A percentile compares a stretch with the other conserved stretches of the same genome.
These are phyloP conservation scores for Alcedo atthis DNA, from an alignment of 2,797 vertebrate species.

Conservation along the genomic window DNA sequence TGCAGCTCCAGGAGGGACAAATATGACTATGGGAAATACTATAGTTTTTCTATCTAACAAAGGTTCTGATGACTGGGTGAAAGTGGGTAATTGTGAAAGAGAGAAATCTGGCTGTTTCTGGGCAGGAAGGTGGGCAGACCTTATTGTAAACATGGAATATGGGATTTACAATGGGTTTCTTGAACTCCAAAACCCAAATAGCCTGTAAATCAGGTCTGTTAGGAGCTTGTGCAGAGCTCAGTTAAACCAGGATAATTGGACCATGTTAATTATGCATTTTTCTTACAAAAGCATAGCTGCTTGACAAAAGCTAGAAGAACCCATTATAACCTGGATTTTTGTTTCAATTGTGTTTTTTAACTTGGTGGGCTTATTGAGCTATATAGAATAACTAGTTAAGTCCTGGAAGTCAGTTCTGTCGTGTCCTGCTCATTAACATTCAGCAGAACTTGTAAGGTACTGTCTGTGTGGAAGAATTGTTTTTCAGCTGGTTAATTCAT, in stretches of 20 bases:
- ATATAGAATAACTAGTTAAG: neutral
- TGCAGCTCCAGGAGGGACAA: neutral
- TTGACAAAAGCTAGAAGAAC: neutral
- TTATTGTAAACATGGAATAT: neutral
- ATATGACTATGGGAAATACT: neutral
- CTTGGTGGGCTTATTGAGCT: neutral
- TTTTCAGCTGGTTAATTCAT: neutral
- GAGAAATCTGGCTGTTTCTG: neutral
- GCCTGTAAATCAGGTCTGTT: neutral
- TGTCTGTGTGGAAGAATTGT: neutral
- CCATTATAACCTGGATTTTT: neutral
- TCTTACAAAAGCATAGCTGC: neutral
- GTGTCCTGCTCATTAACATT: neutral
- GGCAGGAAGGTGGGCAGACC: neutral
- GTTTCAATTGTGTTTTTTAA: neutral
- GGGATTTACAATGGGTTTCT: neutral
- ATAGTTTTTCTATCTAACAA: no score
- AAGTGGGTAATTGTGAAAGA: neutral
- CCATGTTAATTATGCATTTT: neutral
- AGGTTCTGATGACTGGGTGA: neutral
- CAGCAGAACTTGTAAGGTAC: neutral
- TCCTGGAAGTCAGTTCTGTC: neutral
- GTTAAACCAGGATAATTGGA: neutral
- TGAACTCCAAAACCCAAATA: neutral
- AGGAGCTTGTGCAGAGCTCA: neutral